Conservation (phyloP, 2,797 vertebrate species). For the Oceanodroma leucorhoa region DNA sequence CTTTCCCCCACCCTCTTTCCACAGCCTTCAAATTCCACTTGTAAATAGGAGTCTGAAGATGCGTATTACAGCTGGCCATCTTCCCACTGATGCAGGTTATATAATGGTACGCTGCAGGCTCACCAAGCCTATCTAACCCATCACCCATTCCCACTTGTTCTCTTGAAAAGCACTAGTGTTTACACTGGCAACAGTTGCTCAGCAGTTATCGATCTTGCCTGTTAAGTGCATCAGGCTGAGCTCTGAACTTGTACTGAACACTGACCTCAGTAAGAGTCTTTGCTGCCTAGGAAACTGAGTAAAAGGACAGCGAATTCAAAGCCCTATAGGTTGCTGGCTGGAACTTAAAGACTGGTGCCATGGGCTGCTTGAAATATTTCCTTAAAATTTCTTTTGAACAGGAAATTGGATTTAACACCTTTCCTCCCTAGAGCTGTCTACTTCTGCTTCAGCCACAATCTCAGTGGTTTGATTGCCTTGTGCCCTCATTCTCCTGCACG, state of each 20-base stretch:
- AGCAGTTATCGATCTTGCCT: neutral
- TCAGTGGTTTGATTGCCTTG: neutral
- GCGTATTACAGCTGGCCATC: neutral
- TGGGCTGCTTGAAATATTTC: neutral
- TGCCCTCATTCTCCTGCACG: neutral
- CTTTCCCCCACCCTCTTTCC: neutral
- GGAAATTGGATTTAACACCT: neutral
- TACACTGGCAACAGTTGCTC: neutral
- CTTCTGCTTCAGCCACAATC: neutral
- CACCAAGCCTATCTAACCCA: neutral
- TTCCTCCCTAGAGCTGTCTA: neutral
- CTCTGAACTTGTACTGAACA: neutral
- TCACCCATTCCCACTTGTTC: neutral
- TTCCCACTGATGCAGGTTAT: neutral
- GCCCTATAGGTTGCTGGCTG: neutral
- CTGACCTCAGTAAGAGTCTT: neutral
- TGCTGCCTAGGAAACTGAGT: slow-evolving; percentile 3
- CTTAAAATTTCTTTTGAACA: neutral
- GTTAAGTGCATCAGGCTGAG: neutral
- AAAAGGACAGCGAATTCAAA: slow-evolving; percentile 9
- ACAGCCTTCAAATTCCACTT: neutral
- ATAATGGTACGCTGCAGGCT: accelerated
- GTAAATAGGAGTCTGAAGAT: neutral
- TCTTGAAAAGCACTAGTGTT: neutral
- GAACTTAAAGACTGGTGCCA: neutral